Percentiles rank a stretch among this genome's conserved stretches.
Evolutionary conservation across 1,140 invertebrate species (phyloP).

Genomic region (roundworm (Caenorhabditis elegans)): DNA sequence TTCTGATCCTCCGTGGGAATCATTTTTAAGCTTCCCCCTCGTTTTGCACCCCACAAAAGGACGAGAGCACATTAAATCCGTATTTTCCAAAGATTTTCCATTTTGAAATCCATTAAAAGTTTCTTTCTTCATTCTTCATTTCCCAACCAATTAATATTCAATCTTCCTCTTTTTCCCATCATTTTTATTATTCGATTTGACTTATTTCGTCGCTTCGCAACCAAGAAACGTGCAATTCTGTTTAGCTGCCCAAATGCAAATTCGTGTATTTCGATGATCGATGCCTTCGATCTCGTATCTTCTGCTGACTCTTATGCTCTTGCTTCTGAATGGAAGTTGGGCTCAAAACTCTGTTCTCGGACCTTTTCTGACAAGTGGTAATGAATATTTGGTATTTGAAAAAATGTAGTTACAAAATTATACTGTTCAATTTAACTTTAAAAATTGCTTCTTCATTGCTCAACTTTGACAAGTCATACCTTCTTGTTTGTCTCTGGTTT

Average conservation of each 20-base stretch:
- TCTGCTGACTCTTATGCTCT: slow-evolving; percentile 13
- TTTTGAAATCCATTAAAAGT: slow-evolving; percentile 12
- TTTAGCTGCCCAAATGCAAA: slow-evolving; percentile 19
- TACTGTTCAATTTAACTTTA: too few species aligned
- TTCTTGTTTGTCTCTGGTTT: too few species aligned
- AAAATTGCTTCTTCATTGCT: too few species aligned
- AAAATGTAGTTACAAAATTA: too few species aligned
- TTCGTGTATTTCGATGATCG: slow-evolving; percentile 27
- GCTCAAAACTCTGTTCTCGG: not conserved
- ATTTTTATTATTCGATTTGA: not conserved
- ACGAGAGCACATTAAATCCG: not conserved
- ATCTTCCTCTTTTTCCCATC: not conserved
- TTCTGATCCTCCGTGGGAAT: not conserved
- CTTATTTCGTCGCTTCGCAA: not conserved
- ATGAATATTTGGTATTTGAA: not conserved
- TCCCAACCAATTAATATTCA: slow-evolving; percentile 8
- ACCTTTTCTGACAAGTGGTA: slow-evolving; percentile 18
- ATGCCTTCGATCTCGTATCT: slow-evolving; percentile 13
- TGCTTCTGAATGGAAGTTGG: slow-evolving; percentile 6
- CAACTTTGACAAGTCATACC: too few species aligned
- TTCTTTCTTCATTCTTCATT: not conserved
- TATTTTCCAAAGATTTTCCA: too few species aligned
- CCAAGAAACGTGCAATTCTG: not conserved
- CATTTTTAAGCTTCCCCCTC: not conserved
- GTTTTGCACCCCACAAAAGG: not conserved